phyloP scores from a whole-genome alignment of 1,140 invertebrate species.

The Cydia splendana region DNA sequence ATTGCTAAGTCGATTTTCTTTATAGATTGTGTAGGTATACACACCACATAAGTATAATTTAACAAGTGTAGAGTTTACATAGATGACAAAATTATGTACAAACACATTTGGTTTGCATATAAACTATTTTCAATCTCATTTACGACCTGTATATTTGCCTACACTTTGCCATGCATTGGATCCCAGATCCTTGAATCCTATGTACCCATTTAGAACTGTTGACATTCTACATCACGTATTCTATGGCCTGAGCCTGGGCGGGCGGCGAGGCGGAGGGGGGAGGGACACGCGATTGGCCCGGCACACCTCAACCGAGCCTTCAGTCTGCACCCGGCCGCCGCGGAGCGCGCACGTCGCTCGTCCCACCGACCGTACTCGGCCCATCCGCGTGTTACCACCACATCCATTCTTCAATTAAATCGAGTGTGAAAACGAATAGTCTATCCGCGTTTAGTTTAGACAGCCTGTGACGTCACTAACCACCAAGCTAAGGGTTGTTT shows the following conservation, averaged over 20 bases:
- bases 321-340: conserved; percentile 54
- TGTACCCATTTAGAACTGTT: conserved; percentile 1
- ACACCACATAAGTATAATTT: no score
- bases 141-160: background rate
- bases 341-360: conserved; percentile 41
- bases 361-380: conserved; percentile 28
- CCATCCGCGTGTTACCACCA: conserved; percentile 54
- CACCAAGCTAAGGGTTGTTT: conserved; percentile 34
- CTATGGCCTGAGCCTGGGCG: conserved; percentile 59
- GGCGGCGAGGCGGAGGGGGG: conserved; percentile 52
- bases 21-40: no score
- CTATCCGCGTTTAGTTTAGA: conserved; percentile 46
- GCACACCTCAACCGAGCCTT: conserved; percentile 61
- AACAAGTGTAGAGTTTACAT: no score
- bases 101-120: no score
- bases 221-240: conserved; percentile 14
- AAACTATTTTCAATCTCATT: no score
- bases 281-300: conserved; percentile 49
- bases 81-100: no score
- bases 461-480: conserved; percentile 45
- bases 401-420: conserved; percentile 64
- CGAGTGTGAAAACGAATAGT: conserved; percentile 54
- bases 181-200: background rate
- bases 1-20: no score
- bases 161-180: background rate